A percentile compares a stretch with the other conserved stretches of the same genome.
phyloP scores from a whole-genome alignment of 2,888 invertebrate genomes.

The Polymixis lichenea region DNA sequence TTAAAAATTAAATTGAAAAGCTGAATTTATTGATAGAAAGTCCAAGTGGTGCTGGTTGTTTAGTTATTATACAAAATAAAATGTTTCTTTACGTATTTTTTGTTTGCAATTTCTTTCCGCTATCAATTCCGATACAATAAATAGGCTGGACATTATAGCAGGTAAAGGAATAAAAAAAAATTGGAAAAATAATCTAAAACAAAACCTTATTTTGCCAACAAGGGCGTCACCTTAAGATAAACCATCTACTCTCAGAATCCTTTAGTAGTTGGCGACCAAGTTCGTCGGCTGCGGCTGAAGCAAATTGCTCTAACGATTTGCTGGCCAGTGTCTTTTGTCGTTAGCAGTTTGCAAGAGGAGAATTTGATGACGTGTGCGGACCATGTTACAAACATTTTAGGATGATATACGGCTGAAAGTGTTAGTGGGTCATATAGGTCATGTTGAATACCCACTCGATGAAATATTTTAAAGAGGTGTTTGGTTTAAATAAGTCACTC shows the following conservation, averaged over 20 bases:
- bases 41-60: background rate
- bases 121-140: background rate
- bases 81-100: background rate
- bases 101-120: background rate
- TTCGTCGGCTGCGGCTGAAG: constrained; percentile 67
- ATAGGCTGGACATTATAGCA: background rate
- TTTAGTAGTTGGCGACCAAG: constrained; percentile 46
- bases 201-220: background rate
- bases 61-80: background rate
- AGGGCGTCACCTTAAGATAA: background rate
- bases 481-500: background rate
- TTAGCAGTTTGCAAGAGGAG: constrained; percentile 44
- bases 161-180: background rate
- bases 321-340: constrained; percentile 50
- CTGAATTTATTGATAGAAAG: background rate
- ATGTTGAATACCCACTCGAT: background rate
- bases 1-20: background rate
- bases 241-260: constrained; percentile 1
- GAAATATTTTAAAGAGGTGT: background rate
- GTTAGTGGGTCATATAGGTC: constrained; percentile 15
- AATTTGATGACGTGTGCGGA: constrained; percentile 47
- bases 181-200: background rate
- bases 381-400: constrained; percentile 39
- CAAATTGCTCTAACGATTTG: constrained; percentile 69
- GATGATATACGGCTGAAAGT: constrained; percentile 30